These are phyloP conservation scores for Drosophila siamana DNA, from an alignment of 2,888 invertebrate genomes.

Conservation along the genomic window DNA sequence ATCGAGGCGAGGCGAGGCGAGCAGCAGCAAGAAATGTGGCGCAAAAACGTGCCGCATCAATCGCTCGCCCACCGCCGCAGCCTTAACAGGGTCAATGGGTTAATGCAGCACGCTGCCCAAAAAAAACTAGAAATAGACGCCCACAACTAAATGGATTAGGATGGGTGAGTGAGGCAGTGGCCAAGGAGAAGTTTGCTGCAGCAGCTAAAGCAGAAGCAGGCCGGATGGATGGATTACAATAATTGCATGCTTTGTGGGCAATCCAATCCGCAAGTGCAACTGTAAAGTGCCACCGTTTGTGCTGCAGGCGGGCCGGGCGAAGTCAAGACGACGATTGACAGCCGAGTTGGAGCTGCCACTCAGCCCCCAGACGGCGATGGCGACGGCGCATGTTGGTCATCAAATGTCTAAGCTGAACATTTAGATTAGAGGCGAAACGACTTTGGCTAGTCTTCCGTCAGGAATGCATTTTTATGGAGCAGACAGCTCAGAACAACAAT, in stretches of 20 bases:
- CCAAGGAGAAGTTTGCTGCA: background rate
- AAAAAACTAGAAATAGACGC: conserved; percentile 41
- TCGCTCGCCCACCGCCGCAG: conserved; percentile 51
- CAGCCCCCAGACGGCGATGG: conserved; percentile 46
- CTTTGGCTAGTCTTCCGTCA: conserved; percentile 67
- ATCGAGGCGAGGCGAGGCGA: too few relatives aligned
- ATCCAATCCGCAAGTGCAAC: conserved; percentile 82
- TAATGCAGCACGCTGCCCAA: conserved; percentile 54
- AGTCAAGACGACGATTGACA: conserved; percentile 68
- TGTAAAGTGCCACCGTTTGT: conserved; percentile 83
- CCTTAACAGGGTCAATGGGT: conserved; percentile 78
- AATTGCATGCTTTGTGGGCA: conserved; percentile 67
- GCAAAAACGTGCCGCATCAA: conserved; percentile 69
- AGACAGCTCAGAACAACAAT: conserved; percentile 66
- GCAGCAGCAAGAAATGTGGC: conserved; percentile 52
- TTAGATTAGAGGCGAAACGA: conserved; percentile 71
- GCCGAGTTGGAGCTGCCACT: conserved; percentile 71
- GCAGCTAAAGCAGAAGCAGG: conserved; percentile 17
- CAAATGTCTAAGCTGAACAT: conserved; percentile 78
- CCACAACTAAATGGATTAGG: conserved; percentile 44
- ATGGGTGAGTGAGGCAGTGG: conserved; percentile 4
- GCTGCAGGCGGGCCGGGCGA: conserved; percentile 45
- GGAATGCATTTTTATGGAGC: conserved; percentile 72
- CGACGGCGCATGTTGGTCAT: conserved; percentile 74
- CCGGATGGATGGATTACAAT: conserved; percentile 73